phyloP scores from a whole-genome alignment of 2,797 vertebrate genomes.

The Crypturellus tataupa region DNA sequence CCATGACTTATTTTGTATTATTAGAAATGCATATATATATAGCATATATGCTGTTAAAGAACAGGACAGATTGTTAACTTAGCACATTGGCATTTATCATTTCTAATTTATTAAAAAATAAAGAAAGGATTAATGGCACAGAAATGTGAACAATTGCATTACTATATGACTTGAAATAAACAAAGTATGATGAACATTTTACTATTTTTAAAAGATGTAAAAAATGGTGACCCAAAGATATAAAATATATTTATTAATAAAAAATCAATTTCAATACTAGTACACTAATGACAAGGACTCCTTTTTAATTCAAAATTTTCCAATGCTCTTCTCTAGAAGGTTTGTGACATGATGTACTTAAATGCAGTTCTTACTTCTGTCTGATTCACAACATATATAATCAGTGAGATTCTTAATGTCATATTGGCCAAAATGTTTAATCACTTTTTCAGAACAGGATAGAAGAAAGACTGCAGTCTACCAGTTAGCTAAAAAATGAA shows the following conservation, averaged over 20 bases:
- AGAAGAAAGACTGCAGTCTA: not conserved
- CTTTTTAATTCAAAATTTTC: not conserved
- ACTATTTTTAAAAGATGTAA: not conserved
- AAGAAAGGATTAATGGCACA: not conserved
- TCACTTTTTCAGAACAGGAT: not conserved
- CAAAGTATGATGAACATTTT: not conserved
- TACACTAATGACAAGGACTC: not conserved
- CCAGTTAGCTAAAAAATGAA: not conserved
- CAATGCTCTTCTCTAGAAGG: not conserved
- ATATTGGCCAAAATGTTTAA: not conserved
- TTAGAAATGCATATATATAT: not conserved
- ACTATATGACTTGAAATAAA: not conserved
- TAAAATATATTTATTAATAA: not conserved
- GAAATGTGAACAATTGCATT: not conserved
- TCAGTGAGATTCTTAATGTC: not conserved
- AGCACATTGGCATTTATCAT: not conserved
- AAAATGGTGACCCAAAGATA: not conserved
- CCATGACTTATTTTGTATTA: not conserved
- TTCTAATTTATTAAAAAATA: not conserved
- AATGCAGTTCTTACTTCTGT: not conserved
- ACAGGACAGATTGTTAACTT: not conserved
- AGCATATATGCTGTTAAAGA: not conserved
- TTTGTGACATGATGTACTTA: not conserved
- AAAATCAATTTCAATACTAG: not conserved
- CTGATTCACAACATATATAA: constrained; percentile 1